Percentiles rank a stretch among this genome's conserved stretches.
These are phyloP conservation scores for Acrobeloides nanus DNA, from an alignment of 2,888 invertebrate species.

Conservation along the genomic window DNA sequence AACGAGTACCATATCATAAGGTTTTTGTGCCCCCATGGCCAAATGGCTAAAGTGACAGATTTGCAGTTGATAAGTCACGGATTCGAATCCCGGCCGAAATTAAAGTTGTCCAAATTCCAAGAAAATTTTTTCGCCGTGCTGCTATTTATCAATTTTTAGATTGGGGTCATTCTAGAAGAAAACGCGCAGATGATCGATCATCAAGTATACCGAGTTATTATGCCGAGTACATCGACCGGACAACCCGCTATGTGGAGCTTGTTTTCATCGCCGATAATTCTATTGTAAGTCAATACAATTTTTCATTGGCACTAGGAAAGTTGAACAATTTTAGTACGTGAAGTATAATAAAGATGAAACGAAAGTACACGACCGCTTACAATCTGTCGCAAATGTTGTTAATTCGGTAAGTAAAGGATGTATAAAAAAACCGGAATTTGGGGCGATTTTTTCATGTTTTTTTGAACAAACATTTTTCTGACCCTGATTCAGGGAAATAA, in stretches of 20 bases:
- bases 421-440: neutral
- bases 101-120: no score
- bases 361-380: constrained; percentile 73
- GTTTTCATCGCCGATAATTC: constrained; percentile 48
- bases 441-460: constrained; percentile 6
- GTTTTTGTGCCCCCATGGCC: no score
- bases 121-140: no score
- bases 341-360: constrained; percentile 69
- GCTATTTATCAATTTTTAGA: neutral
- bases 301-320: neutral
- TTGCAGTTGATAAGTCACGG: no score
- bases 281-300: constrained; percentile 30
- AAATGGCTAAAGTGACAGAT: no score
- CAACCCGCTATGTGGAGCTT: constrained; percentile 44
- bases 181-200: neutral
- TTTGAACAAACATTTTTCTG: no score
- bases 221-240: constrained; percentile 37
- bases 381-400: constrained; percentile 88
- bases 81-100: no score
- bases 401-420: constrained; percentile 71
- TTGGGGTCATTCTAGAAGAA: neutral
- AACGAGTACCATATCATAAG: no score
- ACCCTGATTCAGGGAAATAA: no score
- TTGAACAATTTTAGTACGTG: constrained; percentile 62
- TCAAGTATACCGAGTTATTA: constrained; percentile 31